Percentiles rank a stretch among this genome's conserved stretches.
These are phyloP conservation scores for Tonatia bakeri DNA, from an alignment of 2,113 vertebrate species.

Conservation along the genomic window DNA sequence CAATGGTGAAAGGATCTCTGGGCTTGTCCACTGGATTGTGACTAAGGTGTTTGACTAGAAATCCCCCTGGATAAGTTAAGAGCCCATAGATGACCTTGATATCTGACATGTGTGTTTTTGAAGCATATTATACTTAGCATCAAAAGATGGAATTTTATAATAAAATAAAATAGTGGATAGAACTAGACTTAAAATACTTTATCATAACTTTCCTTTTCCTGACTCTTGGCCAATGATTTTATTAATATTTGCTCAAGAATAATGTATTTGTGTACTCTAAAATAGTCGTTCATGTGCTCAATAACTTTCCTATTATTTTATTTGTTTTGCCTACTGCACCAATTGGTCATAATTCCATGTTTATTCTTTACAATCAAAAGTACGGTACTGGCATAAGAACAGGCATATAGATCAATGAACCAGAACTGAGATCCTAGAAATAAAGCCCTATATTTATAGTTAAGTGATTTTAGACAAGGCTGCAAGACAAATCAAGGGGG, in stretches of 20 bases:
- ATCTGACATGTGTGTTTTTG: background rate
- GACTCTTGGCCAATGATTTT: background rate
- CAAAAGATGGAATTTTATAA: background rate
- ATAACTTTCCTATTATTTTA: background rate
- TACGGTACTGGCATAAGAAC: background rate
- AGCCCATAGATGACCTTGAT: background rate
- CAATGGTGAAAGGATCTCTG: background rate
- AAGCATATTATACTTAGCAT: background rate
- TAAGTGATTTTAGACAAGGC: background rate
- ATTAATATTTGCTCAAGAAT: background rate
- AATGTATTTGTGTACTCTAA: background rate
- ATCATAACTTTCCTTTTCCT: background rate
- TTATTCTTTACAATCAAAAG: background rate
- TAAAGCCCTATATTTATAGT: background rate
- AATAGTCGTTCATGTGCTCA: background rate
- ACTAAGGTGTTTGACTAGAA: background rate
- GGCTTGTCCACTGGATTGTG: background rate
- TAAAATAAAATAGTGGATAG: background rate
- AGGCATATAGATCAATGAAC: background rate
- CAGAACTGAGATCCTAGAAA: background rate
- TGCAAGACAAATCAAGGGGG: background rate
- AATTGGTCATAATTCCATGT: background rate
- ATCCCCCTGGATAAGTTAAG: background rate
- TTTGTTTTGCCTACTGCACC: background rate
- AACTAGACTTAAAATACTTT: background rate